phyloP scores from a whole-genome alignment of 2,797 vertebrate species.

The Odontamblyopus rebecca region DNA sequence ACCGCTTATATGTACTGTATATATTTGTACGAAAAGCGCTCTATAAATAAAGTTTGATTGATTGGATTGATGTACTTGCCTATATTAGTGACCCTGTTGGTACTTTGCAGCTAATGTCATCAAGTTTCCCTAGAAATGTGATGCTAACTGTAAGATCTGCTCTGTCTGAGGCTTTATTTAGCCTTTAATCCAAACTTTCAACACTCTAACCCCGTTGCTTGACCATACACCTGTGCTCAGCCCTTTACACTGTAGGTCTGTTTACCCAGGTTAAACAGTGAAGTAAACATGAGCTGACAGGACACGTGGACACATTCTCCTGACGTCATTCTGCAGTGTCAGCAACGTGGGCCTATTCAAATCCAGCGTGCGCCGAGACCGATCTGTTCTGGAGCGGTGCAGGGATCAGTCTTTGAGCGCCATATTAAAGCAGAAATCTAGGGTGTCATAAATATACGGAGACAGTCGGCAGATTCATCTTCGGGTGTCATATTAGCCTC shows the following conservation, averaged over 20 bases:
- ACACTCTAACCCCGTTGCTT: not conserved
- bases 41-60: too few species aligned
- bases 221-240: not conserved
- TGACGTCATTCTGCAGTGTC: constrained; percentile 6
- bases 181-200: too few species aligned
- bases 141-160: too few species aligned
- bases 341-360: not conserved
- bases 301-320: not conserved
- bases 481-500: not conserved
- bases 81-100: too few species aligned
- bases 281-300: constrained; percentile 1
- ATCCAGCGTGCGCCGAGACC: not conserved
- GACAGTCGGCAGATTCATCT: constrained; percentile 6
- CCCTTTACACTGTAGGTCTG: not conserved
- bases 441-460: not conserved
- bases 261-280: not conserved
- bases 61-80: too few species aligned
- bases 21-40: too few species aligned
- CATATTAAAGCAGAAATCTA: not conserved
- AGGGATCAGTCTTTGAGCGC: constrained; percentile 3
- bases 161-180: too few species aligned
- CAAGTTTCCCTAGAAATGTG: too few species aligned
- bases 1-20: too few species aligned
- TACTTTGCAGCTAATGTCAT: too few species aligned
- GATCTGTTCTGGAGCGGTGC: not conserved